Percentiles rank a stretch among this genome's conserved stretches.
phyloP scores from a whole-genome alignment of 2,113 vertebrate genomes.

The Carlito syrichta region DNA sequence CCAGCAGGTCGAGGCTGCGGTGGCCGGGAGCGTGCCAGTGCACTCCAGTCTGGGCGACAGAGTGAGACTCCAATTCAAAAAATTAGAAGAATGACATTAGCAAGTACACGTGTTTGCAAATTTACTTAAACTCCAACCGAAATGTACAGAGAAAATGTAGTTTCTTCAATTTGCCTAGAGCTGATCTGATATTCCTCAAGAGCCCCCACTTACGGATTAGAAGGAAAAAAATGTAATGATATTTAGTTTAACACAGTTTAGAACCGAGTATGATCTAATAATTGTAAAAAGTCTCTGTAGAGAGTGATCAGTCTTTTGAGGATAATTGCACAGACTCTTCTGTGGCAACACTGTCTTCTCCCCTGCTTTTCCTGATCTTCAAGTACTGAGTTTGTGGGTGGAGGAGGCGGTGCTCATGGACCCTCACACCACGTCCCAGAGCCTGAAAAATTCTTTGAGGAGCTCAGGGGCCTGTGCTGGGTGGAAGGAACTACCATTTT shows the following conservation, averaged over 20 bases:
- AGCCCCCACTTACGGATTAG: background rate
- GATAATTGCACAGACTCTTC: background rate
- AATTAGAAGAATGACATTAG: conserved; percentile 8
- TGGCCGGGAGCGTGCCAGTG: too few relatives aligned
- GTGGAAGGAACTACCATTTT: background rate
- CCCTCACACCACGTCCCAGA: background rate
- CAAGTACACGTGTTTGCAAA: background rate
- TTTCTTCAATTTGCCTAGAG: background rate
- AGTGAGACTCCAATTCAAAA: too few relatives aligned
- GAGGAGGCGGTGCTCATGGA: too few relatives aligned
- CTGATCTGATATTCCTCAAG: background rate
- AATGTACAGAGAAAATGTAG: conserved; percentile 14
- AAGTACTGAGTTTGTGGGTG: background rate
- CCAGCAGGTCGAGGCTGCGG: too few relatives aligned
- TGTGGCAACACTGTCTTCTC: background rate
- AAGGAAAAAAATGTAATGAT: background rate
- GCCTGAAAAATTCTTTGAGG: background rate
- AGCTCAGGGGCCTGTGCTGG: background rate
- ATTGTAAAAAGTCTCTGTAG: background rate
- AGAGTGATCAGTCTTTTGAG: background rate
- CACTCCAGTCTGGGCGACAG: too few relatives aligned
- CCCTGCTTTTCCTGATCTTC: background rate
- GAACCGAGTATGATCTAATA: background rate
- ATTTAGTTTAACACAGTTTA: background rate
- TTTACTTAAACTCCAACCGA: background rate